These are phyloP conservation scores for Neodontobutis hainanensis DNA, from an alignment of 2,113 vertebrate genomes.

Conservation along the genomic window DNA sequence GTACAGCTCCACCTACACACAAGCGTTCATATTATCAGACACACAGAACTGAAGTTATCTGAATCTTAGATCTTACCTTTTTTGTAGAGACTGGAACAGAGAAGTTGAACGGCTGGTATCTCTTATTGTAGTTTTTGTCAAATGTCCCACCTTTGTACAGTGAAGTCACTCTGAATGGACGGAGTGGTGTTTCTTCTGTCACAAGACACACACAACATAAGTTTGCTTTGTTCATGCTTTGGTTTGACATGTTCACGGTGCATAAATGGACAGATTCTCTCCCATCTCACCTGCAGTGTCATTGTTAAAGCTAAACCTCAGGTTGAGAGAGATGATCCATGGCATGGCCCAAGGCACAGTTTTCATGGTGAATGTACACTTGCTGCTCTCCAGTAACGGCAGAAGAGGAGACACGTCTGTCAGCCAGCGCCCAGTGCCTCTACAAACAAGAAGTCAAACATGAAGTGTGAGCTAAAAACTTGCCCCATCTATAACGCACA, in stretches of 20 bases:
- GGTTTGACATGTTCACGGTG: no score
- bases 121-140: slow-evolving; percentile 78
- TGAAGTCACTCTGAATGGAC: slow-evolving; percentile 65
- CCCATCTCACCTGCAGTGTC: slow-evolving; percentile 42
- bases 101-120: slow-evolving; percentile 72
- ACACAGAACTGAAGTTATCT: no score
- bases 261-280: no score
- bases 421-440: slow-evolving; percentile 79
- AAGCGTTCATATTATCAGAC: not conserved
- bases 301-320: slow-evolving; percentile 74
- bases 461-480: no score
- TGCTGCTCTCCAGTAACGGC: slow-evolving; percentile 71
- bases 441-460: slow-evolving; percentile 32
- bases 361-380: slow-evolving; percentile 79
- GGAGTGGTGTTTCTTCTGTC: slow-evolving; percentile 25
- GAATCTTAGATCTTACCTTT: slow-evolving; percentile 61
- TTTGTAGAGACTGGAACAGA: slow-evolving; percentile 61
- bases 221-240: no score
- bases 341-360: slow-evolving; percentile 81
- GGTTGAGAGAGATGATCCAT: slow-evolving; percentile 78
- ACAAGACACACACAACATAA: not conserved
- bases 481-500: no score
- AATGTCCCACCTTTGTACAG: slow-evolving; percentile 80
- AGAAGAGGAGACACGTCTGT: slow-evolving; percentile 80
- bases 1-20: slow-evolving; percentile 78